A percentile compares a stretch with the other conserved stretches of the same genome.
Conservation (phyloP, 2,113 vertebrate genomes). For the Saguinus midas region DNA sequence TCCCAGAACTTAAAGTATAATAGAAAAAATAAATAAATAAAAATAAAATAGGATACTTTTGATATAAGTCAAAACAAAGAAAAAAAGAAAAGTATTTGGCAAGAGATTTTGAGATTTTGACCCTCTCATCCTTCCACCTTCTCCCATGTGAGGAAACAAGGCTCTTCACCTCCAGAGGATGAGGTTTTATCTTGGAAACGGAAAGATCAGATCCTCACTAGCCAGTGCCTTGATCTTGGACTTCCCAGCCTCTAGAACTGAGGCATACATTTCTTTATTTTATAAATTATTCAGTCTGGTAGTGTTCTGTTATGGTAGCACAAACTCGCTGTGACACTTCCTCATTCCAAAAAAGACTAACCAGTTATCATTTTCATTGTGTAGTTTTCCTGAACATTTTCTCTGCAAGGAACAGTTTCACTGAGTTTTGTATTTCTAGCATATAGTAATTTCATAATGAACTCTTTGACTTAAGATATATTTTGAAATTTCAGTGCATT, state of each 20-base stretch:
- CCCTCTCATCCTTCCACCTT: neutral
- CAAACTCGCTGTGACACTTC: neutral
- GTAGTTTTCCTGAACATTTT: neutral
- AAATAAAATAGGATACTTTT: no score
- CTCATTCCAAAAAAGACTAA: neutral
- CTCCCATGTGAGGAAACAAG: no score
- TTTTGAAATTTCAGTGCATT: neutral
- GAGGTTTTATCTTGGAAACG: neutral
- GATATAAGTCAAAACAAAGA: no score
- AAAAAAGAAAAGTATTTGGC: neutral
- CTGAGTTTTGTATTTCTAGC: neutral
- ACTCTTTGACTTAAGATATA: neutral
- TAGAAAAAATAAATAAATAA: no score
- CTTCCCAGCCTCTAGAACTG: neutral
- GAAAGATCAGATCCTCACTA: no score
- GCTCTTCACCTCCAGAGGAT: neutral
- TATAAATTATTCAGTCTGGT: neutral
- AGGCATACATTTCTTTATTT: neutral
- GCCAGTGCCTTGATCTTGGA: neutral
- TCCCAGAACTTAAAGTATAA: no score
- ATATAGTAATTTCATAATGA: neutral
- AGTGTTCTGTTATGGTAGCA: neutral
- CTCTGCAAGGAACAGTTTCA: neutral
- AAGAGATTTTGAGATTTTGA: neutral
- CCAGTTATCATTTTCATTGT: neutral